phyloP scores from a whole-genome alignment of 2,113 vertebrate genomes.

The Brachyhypopomus gauderio region DNA sequence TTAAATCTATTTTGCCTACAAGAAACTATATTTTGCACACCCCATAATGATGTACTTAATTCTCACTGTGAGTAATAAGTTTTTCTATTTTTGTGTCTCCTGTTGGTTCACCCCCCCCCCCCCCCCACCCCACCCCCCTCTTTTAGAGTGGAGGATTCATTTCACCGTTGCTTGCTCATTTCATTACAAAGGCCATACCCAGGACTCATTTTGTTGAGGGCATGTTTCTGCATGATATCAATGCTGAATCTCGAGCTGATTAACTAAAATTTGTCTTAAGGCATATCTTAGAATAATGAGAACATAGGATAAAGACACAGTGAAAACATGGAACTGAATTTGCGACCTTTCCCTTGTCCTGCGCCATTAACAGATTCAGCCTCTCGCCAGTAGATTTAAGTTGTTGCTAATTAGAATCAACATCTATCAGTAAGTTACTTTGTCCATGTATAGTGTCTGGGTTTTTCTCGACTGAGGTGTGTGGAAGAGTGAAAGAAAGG shows the following conservation, averaged over 20 bases:
- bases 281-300: not conserved
- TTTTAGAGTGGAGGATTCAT: constrained; percentile 16
- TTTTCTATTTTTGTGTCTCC: constrained; percentile 7
- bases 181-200: constrained; percentile 3
- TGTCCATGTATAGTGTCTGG: constrained; percentile 2
- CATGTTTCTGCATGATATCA: constrained; percentile 31
- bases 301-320: not conserved
- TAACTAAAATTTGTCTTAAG: not conserved
- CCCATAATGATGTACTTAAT: constrained; percentile 27
- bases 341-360: constrained; percentile 18
- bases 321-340: not conserved
- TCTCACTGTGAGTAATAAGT: constrained; percentile 16
- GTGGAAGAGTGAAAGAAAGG: not conserved
- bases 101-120: not conserved
- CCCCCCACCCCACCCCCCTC: not conserved
- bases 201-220: constrained; percentile 13
- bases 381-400: not conserved
- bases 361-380: constrained; percentile 16
- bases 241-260: not conserved
- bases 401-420: not conserved
- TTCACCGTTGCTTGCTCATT: constrained; percentile 28
- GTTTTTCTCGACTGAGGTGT: not conserved
- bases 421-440: not conserved
- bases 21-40: constrained; percentile 73
- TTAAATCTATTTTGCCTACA: constrained; percentile 68